These are phyloP conservation scores for Ctenodactylus gundi DNA, from an alignment of 2,113 vertebrate species.

Conservation along the genomic window DNA sequence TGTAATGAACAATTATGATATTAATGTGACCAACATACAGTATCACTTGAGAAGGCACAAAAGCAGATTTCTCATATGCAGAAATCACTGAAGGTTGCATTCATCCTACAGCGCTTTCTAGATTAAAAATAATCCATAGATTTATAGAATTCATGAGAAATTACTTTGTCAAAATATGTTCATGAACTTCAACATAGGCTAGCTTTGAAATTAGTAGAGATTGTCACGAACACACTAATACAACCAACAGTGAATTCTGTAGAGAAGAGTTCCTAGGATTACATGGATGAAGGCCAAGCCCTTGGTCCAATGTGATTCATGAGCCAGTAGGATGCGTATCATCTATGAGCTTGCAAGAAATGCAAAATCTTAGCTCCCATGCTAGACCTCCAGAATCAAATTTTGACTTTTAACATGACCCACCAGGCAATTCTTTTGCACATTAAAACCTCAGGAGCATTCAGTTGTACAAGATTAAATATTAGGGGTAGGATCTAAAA, in stretches of 20 bases:
- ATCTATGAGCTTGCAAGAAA: neutral
- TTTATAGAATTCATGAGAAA: neutral
- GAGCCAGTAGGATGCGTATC: neutral
- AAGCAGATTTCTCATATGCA: neutral
- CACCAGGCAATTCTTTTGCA: neutral
- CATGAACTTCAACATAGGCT: neutral
- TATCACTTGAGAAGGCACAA: neutral
- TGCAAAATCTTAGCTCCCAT: too few relatives aligned
- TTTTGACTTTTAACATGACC: neutral
- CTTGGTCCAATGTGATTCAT: neutral
- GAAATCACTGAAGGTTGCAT: neutral
- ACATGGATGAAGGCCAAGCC: neutral
- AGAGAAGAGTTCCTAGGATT: neutral
- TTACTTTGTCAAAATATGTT: neutral
- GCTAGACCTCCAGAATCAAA: neutral
- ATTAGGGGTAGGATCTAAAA: neutral
- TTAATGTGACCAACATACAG: neutral
- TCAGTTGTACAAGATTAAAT: neutral
- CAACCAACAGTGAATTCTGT: neutral
- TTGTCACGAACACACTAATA: neutral
- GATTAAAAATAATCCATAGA: neutral
- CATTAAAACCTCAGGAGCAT: neutral
- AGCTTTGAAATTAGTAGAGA: neutral
- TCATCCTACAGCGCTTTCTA: neutral
- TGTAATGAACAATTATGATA: neutral